Conservation (phyloP, 1,140 invertebrate genomes). For the Zaprionus ornatus region DNA sequence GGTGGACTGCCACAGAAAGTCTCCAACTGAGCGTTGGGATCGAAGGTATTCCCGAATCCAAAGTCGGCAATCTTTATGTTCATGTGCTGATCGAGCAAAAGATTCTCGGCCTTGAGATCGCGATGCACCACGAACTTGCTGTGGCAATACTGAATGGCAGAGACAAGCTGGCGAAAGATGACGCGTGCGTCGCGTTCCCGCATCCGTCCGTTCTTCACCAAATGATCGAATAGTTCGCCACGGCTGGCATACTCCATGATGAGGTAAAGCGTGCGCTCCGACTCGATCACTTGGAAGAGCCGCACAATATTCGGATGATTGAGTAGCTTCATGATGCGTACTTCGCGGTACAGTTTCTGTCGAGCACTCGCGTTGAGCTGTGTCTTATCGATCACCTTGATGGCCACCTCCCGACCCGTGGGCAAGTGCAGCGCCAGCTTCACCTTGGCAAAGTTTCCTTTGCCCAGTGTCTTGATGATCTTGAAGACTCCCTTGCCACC, state of each 20-base stretch:
- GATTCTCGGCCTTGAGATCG: conserved; percentile 97
- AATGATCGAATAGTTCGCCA: conserved; percentile 99
- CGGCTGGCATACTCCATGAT: conserved; percentile 99
- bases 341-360: conserved; percentile 93
- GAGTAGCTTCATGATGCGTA: conserved; percentile 99
- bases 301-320: conserved; percentile 99
- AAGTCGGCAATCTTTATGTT: conserved; percentile 99
- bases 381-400: conserved; percentile 99
- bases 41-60: conserved; percentile 99
- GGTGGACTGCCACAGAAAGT: conserved; percentile 99
- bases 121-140: conserved; percentile 99
- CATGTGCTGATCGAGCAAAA: conserved; percentile 99
- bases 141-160: conserved; percentile 99
- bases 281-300: conserved; percentile 99
- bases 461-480: conserved; percentile 99
- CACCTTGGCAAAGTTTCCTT: conserved; percentile 99
- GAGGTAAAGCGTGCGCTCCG: conserved; percentile 99
- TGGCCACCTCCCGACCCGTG: conserved; percentile 99
- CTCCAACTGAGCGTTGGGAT: conserved; percentile 98
- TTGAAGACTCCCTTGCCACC: conserved; percentile 92
- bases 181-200: conserved; percentile 99
- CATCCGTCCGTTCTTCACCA: conserved; percentile 99
- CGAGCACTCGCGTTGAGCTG: conserved; percentile 98
- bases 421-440: conserved; percentile 99
- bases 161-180: conserved; percentile 99